Base-by-base conservation (phyloP, 2,113 vertebrate species). In the Melospiza georgiana region DNA sequence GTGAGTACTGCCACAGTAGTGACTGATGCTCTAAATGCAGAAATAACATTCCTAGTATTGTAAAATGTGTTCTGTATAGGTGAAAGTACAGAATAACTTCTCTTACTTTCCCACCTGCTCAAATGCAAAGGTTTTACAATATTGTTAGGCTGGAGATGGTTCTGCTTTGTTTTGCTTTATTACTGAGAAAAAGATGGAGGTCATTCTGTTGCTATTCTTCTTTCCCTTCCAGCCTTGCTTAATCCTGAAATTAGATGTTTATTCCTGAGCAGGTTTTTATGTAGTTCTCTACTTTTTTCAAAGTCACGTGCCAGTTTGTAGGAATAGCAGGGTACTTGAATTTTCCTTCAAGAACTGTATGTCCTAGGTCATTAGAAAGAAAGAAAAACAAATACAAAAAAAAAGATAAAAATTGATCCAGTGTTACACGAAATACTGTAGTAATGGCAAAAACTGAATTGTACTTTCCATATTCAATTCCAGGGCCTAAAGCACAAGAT, bases 1-100 rank as follows among this genome's bases (percentile, higher is more conserved):
- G 21, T 24, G 0, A 0, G 20, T 84, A 24, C 28, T 1, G 1
- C 31, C 31, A 24, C 27, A 23, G 37, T 43, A 27, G 39, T 69
- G 39, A 65, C n/a, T n/a, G 41, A 33, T 41, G n/a, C 44, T 87
- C 11, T 76, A 30, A 57, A 2, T 72, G 66, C 44, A 91, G 62
- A 90, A 82, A 39, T 66, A 46, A 37, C 6, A 28, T 69, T 91
- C 65, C 66, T 66, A 39, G 23, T 52, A 7, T 15, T 76, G 30
- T 80, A 37, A 80, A 77, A 75, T 17, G 3, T 49, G 9, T 62
- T 89, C 21, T 79, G 1, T 57, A 44, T 10, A 49, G 11, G 5
- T 84, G 54, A 27, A 71, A 58, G 43, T 48, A 48, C 1, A 18
- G 23, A 63, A 22, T 84, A 81, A 63, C 9, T 73, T 82, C 15